Conservation (phyloP, 2,888 invertebrate genomes). For the Ischnus inquisitorius region DNA sequence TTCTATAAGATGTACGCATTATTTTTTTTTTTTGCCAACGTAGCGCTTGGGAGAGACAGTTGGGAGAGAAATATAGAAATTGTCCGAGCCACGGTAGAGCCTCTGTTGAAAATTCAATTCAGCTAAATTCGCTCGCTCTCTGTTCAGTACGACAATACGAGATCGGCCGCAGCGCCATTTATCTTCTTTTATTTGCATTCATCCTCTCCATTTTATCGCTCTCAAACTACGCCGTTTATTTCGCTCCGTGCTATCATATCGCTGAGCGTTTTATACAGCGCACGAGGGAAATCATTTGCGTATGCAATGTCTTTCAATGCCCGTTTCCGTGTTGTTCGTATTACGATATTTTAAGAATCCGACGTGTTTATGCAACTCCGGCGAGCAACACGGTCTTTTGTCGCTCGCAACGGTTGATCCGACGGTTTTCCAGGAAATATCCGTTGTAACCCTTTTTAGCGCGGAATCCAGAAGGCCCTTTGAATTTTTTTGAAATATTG, state of each 20-base stretch:
- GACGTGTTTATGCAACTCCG: neutral
- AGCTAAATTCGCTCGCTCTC: conserved; percentile 20
- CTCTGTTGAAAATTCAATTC: conserved; percentile 33
- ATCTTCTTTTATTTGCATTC: conserved; percentile 6
- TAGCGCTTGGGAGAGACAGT: neutral
- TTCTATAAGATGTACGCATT: conserved; percentile 36
- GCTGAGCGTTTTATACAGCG: neutral
- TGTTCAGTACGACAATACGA: conserved; percentile 6
- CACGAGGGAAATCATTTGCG: conserved; percentile 36
- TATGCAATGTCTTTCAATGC: neutral
- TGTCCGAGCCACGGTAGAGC: conserved; percentile 26
- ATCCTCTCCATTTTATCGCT: neutral
- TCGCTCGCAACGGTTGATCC: too few relatives aligned
- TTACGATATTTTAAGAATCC: neutral
- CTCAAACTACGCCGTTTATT: neutral
- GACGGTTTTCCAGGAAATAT: neutral
- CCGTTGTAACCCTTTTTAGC: too few relatives aligned
- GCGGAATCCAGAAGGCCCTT: too few relatives aligned
- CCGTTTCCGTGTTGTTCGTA: neutral
- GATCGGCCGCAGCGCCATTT: neutral
- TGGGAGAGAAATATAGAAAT: neutral
- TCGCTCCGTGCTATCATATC: neutral
- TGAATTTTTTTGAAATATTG: too few relatives aligned
- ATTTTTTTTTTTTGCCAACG: conserved; percentile 22
- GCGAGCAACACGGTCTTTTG: neutral